Evolutionary conservation across 23 tunicate species (phyloP).

Genomic region (Oikopleura albicans): DNA sequence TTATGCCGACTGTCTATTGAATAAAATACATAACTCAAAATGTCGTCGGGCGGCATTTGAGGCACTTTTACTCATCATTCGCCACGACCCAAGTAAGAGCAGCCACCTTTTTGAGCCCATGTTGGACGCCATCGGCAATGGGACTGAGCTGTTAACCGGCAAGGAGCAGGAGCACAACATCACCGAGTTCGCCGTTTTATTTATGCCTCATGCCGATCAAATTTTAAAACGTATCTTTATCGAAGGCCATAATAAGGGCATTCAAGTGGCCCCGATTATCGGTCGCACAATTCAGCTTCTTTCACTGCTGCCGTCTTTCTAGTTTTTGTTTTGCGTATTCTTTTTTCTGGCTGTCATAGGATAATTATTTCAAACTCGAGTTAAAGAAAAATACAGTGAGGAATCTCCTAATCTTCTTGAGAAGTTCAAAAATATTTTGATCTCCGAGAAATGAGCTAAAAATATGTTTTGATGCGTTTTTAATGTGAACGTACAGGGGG

Average conservation of each 20-base stretch:
- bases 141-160: not conserved
- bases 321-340: too few species aligned
- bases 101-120: not conserved
- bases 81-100: not conserved
- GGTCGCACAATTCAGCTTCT: conserved; percentile 10
- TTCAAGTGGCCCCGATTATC: not conserved
- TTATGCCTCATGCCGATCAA: not conserved
- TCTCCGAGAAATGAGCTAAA: too few species aligned
- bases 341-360: too few species aligned
- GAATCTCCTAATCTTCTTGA: too few species aligned
- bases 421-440: too few species aligned
- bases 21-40: not conserved
- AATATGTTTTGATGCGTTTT: too few species aligned
- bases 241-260: not conserved
- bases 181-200: not conserved
- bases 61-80: not conserved
- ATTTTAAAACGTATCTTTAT: not conserved
- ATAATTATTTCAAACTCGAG: not conserved
- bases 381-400: not conserved
- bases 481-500: too few species aligned
- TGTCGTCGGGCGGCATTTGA: not conserved
- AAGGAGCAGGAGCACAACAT: not conserved
- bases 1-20: not conserved
- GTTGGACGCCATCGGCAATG: not conserved
- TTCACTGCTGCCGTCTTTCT: not conserved